Evolutionary conservation across 2,797 vertebrate genomes (phyloP).

Genomic region (Avahi laniger): DNA sequence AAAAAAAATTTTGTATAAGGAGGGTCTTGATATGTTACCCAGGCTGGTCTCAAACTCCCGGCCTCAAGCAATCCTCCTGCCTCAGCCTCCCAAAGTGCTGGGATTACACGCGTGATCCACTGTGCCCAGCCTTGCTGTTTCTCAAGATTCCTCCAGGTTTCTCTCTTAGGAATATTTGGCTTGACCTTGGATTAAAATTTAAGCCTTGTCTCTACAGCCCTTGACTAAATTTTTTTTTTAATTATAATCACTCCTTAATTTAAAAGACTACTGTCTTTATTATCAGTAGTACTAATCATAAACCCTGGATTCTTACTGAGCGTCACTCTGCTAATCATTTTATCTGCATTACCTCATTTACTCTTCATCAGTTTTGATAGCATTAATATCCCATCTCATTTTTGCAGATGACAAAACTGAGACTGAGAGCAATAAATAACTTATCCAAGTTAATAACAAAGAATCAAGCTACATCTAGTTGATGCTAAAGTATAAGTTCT

Average conservation of each 20-base stretch:
- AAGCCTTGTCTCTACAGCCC: not conserved
- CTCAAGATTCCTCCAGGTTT: not conserved
- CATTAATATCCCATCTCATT: not conserved
- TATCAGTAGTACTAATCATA: not conserved
- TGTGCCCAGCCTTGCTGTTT: not conserved
- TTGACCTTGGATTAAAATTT: conserved; percentile 22
- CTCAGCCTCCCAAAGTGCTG: not conserved
- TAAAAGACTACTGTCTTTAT: not conserved
- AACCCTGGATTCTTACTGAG: not conserved
- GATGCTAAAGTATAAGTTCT: not conserved
- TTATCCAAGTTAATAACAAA: not conserved
- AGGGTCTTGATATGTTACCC: not conserved
- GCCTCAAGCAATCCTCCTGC: not conserved
- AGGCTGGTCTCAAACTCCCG: not conserved
- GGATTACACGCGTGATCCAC: not conserved
- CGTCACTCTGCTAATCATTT: not conserved
- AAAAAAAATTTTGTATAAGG: not conserved
- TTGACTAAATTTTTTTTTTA: not conserved
- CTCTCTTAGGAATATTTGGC: not conserved
- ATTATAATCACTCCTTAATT: not conserved
- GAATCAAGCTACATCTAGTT: not conserved
- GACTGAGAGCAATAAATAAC: not conserved
- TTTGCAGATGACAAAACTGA: conserved; percentile 20
- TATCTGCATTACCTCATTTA: not conserved
- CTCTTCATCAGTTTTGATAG: not conserved